These are phyloP conservation scores for Clarias platycephalus DNA, from an alignment of 2,797 vertebrate species.

Conservation along the genomic window DNA sequence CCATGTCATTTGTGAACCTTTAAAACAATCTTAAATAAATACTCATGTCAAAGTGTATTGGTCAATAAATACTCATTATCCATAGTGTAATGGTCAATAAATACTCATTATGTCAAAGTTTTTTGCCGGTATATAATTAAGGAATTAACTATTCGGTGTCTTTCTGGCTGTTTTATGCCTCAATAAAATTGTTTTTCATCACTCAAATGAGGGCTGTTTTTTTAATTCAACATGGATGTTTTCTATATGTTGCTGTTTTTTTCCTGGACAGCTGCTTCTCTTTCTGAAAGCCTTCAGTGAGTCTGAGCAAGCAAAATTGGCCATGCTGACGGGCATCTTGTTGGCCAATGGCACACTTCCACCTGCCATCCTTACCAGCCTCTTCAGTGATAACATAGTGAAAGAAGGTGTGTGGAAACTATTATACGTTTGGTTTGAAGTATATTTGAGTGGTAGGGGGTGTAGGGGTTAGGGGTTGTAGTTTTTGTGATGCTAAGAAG, in stretches of 20 bases:
- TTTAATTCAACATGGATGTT: background rate
- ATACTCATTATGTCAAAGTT: background rate
- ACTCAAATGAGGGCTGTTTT: background rate
- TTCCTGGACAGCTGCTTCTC: slow-evolving; percentile 79
- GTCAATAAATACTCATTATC: too few species aligned
- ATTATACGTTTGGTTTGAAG: background rate
- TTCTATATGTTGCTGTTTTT: slow-evolving; percentile 21
- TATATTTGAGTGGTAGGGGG: background rate
- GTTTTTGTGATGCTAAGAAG: background rate
- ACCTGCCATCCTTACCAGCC: slow-evolving; percentile 85
- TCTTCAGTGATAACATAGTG: slow-evolving; percentile 88
- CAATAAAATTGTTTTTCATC: background rate
- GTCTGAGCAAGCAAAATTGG: slow-evolving; percentile 86
- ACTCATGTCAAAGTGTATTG: background rate
- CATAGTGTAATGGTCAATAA: background rate
- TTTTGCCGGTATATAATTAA: slow-evolving; percentile 24
- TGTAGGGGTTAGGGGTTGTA: background rate
- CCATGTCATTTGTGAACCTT: slow-evolving; percentile 12
- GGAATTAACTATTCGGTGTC: background rate
- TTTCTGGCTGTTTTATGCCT: background rate
- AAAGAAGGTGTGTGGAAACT: slow-evolving; percentile 80
- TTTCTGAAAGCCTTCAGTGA: slow-evolving; percentile 92
- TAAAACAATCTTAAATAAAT: background rate
- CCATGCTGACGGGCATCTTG: slow-evolving; percentile 86
- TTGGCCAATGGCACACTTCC: slow-evolving; percentile 81